Conservation (phyloP, 64 coral and sea anemone genomes). For the Astreopora myriophthalma region DNA sequence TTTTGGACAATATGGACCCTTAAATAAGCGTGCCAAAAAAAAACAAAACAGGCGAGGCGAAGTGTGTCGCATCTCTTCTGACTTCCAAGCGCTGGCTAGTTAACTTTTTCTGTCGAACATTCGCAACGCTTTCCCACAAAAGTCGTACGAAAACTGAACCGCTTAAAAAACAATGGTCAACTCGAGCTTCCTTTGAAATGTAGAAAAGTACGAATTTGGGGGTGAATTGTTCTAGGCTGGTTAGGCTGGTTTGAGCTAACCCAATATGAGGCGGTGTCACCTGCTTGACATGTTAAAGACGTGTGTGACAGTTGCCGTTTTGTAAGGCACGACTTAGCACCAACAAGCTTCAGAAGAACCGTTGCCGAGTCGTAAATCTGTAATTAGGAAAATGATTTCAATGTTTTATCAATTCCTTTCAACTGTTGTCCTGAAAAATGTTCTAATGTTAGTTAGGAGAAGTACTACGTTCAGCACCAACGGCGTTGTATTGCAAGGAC, state of each 20-base stretch:
- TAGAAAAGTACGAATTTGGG: no score
- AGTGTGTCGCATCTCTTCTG: not conserved
- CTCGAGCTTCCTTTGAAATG: no score
- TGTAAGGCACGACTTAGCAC: not conserved
- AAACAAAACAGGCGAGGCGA: no score
- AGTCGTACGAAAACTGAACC: not conserved
- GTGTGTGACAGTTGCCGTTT: no score
- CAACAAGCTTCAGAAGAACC: not conserved
- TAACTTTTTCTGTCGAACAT: not conserved
- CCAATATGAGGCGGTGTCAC: no score
- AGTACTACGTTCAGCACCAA: not conserved
- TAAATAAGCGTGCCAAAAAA: no score
- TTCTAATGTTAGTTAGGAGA: not conserved
- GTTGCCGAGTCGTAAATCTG: not conserved
- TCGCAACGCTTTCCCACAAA: not conserved
- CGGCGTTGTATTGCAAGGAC: not conserved
- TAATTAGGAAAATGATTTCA: not conserved
- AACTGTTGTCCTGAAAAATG: not conserved
- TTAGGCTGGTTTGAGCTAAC: no score
- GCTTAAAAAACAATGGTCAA: no score
- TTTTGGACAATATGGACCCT: no score
- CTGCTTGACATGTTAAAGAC: no score
- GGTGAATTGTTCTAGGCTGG: no score
- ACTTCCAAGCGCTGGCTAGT: not conserved
- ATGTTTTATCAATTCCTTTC: not conserved